A percentile compares a stretch with the other conserved stretches of the same genome.
These are phyloP conservation scores for Dipus sagitta DNA, from an alignment of 2,797 vertebrate species.

Conservation along the genomic window DNA sequence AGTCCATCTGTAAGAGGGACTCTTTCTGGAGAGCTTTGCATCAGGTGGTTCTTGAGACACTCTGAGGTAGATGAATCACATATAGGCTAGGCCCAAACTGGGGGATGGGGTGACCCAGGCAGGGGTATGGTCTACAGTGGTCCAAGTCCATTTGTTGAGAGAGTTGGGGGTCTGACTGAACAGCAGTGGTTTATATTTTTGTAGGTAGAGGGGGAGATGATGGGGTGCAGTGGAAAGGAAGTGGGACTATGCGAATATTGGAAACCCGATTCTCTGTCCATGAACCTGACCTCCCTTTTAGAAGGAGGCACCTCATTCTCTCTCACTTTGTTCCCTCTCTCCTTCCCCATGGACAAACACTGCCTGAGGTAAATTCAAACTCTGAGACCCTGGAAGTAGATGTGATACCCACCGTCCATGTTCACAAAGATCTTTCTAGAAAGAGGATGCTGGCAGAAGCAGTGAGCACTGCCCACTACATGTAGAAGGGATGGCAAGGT, in stretches of 20 bases:
- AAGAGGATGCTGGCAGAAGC: background rate
- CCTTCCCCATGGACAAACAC: background rate
- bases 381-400: background rate
- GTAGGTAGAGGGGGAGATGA: background rate
- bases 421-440: background rate
- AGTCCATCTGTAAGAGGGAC: background rate
- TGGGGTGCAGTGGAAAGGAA: background rate
- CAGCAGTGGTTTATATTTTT: background rate
- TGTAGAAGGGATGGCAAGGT: rapidly evolving
- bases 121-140: background rate
- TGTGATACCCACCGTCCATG: rapidly evolving
- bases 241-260: rapidly evolving
- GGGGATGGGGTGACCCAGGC: background rate
- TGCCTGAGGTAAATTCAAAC: background rate
- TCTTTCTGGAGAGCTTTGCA: background rate
- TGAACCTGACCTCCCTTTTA: background rate
- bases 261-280: background rate
- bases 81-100: rapidly evolving
- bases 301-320: background rate
- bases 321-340: background rate
- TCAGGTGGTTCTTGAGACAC: background rate
- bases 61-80: background rate
- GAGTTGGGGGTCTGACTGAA: background rate
- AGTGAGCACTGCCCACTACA: rapidly evolving
- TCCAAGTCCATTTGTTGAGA: background rate